phyloP scores from a whole-genome alignment of 53 echinoderm and acorn worm species.

The Crossaster papposus region DNA sequence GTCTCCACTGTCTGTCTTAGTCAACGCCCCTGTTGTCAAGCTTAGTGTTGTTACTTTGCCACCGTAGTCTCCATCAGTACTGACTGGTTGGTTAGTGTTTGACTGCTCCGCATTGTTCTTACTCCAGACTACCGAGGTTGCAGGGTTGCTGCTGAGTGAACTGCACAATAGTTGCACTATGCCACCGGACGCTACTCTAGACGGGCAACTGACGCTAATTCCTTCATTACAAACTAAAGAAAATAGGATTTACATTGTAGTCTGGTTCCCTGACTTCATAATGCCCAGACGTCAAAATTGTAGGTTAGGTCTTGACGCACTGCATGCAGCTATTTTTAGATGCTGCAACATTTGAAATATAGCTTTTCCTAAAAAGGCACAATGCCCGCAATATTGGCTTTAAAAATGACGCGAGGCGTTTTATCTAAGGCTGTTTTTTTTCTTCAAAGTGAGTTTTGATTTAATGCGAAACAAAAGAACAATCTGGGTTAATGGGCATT shows the following conservation, averaged over 20 bases:
- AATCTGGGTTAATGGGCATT: too few species aligned
- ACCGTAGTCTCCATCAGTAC: neutral
- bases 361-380: too few species aligned
- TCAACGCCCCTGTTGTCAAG: neutral
- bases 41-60: neutral
- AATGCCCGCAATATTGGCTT: too few species aligned
- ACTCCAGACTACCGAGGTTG: neutral
- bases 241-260: neutral
- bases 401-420: too few species aligned
- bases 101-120: neutral
- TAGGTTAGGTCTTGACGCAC: too few species aligned
- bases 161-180: neutral
- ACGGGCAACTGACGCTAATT: neutral
- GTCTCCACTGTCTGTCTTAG: neutral
- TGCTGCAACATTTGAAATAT: too few species aligned
- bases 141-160: neutral
- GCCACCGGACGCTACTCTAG: neutral
- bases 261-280: too few species aligned
- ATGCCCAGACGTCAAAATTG: too few species aligned
- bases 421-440: too few species aligned
- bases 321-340: too few species aligned
- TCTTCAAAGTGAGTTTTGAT: too few species aligned
- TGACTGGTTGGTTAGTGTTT: neutral
- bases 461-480: too few species aligned
- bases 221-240: neutral